Evolutionary conservation across 2,113 vertebrate genomes (phyloP).

Genomic region (Campylorhamphus procurvoides): DNA sequence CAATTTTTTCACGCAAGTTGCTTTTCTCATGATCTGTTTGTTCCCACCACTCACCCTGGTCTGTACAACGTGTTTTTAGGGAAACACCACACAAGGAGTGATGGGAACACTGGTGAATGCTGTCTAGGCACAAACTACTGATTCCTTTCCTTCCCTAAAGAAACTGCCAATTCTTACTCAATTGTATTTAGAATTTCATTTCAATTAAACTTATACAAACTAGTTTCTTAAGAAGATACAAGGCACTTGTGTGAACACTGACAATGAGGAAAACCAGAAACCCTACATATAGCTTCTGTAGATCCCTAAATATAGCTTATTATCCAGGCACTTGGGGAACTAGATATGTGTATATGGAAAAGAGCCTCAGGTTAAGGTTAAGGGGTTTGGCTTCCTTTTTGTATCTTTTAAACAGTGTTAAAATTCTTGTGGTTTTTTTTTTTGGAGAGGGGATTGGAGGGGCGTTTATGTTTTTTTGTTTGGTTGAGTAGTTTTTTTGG

Average conservation of each 20-base stretch:
- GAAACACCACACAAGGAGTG: neutral
- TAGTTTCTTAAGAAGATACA: neutral
- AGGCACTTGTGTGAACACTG: neutral
- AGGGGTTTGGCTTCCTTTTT: neutral
- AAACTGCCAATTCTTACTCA: neutral
- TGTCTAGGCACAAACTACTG: neutral
- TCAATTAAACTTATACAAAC: neutral
- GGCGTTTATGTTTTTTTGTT: neutral
- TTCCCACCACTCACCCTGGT: neutral
- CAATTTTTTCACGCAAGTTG: neutral
- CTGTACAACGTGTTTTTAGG: neutral
- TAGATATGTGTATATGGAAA: neutral
- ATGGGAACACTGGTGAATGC: neutral
- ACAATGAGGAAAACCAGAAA: slow-evolving; percentile 22
- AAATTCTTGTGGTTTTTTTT: neutral
- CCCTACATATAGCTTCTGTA: neutral
- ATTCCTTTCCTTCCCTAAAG: neutral
- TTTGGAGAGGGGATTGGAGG: neutral
- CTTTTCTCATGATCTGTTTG: neutral
- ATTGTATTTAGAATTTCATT: neutral
- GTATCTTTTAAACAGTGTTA: neutral
- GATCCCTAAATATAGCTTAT: slow-evolving; percentile 39
- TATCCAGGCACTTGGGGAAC: neutral
- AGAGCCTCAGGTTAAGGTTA: neutral
- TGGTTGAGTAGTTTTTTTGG: neutral